Evolutionary conservation across 2,888 invertebrate species (phyloP).

Genomic region (Drosophila rubida): DNA sequence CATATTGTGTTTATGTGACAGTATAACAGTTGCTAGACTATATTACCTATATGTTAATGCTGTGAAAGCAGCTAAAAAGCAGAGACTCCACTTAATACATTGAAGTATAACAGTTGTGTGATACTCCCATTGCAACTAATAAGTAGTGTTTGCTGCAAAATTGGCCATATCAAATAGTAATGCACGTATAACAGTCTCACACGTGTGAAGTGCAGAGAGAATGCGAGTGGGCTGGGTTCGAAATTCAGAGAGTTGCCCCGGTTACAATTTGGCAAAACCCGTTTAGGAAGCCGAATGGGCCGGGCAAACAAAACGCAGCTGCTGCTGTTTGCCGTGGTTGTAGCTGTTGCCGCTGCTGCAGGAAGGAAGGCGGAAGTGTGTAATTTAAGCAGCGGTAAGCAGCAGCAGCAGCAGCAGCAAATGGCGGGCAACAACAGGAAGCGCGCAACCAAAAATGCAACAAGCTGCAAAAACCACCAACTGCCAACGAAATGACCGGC

Average conservation of each 20-base stretch:
- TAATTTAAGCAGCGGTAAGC: conserved; percentile 68
- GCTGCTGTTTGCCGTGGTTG: conserved; percentile 33
- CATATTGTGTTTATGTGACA: no score
- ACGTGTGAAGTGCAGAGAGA: not conserved
- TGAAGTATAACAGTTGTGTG: no score
- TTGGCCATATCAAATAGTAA: no score
- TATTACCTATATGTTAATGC: no score
- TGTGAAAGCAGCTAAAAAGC: no score
- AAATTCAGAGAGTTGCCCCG: conserved; percentile 31
- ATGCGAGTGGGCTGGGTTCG: conserved; percentile 6
- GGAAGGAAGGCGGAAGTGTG: conserved; percentile 73
- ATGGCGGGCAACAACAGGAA: conserved; percentile 26
- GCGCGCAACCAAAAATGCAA: conserved; percentile 49
- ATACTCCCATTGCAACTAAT: no score
- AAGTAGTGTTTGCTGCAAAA: no score
- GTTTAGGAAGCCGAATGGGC: conserved; percentile 54
- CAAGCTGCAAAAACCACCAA: conserved; percentile 65
- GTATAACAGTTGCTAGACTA: no score
- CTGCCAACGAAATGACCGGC: conserved; percentile 46
- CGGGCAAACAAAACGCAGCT: conserved; percentile 39
- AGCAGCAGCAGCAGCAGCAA: conserved; percentile 23
- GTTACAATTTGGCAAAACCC: conserved; percentile 54
- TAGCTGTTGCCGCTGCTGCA: conserved; percentile 27
- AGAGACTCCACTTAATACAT: no score
- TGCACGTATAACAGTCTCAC: no score